Base-by-base conservation (phyloP, 2,797 vertebrate species). In the Enteromius fasciolatus region DNA sequence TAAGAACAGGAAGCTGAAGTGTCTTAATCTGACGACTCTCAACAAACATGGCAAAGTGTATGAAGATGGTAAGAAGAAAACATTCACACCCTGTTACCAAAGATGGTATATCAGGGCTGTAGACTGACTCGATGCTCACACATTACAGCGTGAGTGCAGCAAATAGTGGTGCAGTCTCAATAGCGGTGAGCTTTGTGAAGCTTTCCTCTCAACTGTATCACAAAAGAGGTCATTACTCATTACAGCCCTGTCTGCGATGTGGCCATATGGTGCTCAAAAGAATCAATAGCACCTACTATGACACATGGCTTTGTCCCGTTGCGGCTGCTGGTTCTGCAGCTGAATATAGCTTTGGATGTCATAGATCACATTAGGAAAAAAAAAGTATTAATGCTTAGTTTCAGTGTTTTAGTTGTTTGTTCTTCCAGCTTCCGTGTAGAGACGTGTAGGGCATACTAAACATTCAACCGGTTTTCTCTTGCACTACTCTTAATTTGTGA, bases 1-100 rank as follows among this genome's bases (percentile, higher is more conserved):
- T 91, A 97, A 97, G 93, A 99, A 97, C 92, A 92, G 94, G 46
- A 99, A 99, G 87, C 93, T 96, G 89, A 99, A 97, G 90, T 98
- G 96, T 90, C 95, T 99, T 1, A 95, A 97, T 86, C 91, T 99
- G 85, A 96, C 96, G 0, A 95, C 93, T 0, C 92, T 99, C 88
- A 97, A 97, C 76, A 99, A 98, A 85, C 98, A 99, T 0, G 97
- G 97, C 76, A 96, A 95, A 0, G 93, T 99, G 70, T 98, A 97
- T 9, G 96, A 97, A 0, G 97, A 98, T 39, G 97, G 98, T 98
- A 88, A 94, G 95, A 69, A 36, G 83, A 54, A 11, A 46, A 48
- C 3, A 15, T 36, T 52, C 15, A 28, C 68, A 48, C 23, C 23
- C 68, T 28, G 59, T 28, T 28, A 61, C 12, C 25, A 61, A 61